Evolutionary conservation across 2,888 invertebrate genomes (phyloP).

Genomic region (Exocentrus adspersus): DNA sequence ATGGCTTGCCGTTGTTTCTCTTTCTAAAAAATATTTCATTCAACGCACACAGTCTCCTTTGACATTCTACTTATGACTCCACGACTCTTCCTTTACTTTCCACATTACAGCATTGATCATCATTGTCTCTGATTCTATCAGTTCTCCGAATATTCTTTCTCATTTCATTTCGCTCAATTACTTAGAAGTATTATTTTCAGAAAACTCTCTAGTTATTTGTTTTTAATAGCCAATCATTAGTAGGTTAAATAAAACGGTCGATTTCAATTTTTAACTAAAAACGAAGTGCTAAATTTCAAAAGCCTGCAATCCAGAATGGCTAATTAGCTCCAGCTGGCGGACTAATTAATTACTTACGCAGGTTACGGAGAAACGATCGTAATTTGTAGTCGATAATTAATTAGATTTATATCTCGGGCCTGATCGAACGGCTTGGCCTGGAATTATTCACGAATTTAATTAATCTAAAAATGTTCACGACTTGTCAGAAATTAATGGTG

Average conservation of each 20-base stretch:
- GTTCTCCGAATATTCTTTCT: background rate
- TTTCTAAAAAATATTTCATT: no score
- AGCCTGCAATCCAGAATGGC: background rate
- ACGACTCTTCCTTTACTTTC: no score
- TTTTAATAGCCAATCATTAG: no score
- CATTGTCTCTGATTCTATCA: no score
- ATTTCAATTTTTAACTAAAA: background rate
- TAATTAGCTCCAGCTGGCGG: slow-evolving; percentile 1
- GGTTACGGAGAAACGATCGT: background rate
- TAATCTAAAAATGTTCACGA: background rate
- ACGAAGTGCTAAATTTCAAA: background rate
- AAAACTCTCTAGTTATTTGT: no score
- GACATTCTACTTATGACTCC: no score
- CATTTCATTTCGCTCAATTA: background rate
- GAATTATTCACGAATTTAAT: background rate
- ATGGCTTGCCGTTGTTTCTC: no score
- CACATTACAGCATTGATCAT: background rate
- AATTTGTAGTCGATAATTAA: slow-evolving; percentile 17
- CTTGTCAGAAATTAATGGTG: no score
- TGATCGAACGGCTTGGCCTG: background rate
- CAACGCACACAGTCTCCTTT: no score
- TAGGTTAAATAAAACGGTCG: background rate
- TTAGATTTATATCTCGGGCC: slow-evolving; percentile 12
- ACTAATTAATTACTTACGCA: slow-evolving; percentile 9
- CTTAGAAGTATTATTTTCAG: background rate